These are phyloP conservation scores for Dromas ardeola DNA, from an alignment of 2,113 vertebrate genomes.

Conservation along the genomic window DNA sequence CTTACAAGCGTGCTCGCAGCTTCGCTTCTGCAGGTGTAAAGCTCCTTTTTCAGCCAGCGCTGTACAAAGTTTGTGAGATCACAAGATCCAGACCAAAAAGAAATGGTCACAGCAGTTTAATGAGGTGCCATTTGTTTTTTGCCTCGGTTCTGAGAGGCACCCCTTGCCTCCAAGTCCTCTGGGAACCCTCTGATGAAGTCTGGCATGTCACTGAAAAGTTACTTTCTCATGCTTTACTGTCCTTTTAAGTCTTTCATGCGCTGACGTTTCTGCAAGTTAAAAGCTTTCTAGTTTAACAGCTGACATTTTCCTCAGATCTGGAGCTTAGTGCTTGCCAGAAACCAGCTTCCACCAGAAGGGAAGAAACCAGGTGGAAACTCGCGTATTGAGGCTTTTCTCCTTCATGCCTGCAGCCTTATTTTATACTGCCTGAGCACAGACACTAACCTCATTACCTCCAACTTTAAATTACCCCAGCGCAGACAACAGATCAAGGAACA, in stretches of 20 bases:
- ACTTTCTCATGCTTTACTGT: not conserved
- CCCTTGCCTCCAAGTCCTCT: not conserved
- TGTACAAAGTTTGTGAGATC: not conserved
- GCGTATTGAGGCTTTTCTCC: not conserved
- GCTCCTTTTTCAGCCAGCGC: not conserved
- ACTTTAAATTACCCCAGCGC: not conserved
- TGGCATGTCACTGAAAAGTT: not conserved
- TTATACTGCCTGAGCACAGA: not conserved
- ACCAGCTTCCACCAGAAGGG: not conserved
- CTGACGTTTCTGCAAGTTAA: not conserved
- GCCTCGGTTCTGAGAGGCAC: not conserved
- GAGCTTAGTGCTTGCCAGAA: not conserved
- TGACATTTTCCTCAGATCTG: not conserved
- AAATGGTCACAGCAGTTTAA: not conserved
- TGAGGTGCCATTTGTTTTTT: not conserved
- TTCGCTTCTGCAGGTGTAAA: not conserved
- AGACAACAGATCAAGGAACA: not conserved
- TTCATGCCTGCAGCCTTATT: not conserved
- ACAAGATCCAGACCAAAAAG: not conserved
- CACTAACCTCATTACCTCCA: not conserved
- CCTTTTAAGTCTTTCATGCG: not conserved
- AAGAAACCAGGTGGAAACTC: not conserved
- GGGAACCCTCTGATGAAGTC: not conserved
- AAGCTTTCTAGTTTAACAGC: constrained; percentile 14
- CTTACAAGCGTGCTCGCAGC: not conserved